A percentile compares a stretch with the other conserved stretches of the same genome.
Evolutionary conservation across 2,888 invertebrate species (phyloP).

Genomic region (Listrodromus nycthemerus): DNA sequence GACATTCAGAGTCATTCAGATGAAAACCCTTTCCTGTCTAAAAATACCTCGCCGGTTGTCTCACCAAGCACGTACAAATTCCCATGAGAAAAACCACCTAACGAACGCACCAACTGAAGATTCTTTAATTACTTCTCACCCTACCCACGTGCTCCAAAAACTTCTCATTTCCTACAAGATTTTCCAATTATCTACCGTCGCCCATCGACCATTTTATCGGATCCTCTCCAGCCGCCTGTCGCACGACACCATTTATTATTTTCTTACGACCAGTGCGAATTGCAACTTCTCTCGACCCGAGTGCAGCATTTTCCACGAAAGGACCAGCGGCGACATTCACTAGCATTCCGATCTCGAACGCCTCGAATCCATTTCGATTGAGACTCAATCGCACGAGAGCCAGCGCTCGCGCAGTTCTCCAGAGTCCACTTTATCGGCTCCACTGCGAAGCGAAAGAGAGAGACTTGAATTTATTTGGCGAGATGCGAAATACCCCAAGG

Average conservation of each 20-base stretch:
- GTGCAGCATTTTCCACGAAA: slow-evolving; percentile 27
- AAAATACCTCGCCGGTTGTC: neutral
- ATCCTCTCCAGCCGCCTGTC: neutral
- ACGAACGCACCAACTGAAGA: neutral
- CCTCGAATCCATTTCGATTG: slow-evolving; percentile 52
- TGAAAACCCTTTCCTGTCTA: neutral
- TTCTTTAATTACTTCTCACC: slow-evolving; percentile 25
- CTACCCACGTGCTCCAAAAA: slow-evolving; percentile 30
- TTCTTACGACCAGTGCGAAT: slow-evolving; percentile 24
- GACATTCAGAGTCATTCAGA: too few species aligned
- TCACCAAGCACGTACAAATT: neutral
- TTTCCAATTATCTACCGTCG: neutral
- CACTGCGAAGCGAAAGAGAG: slow-evolving; percentile 11
- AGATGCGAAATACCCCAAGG: slow-evolving; percentile 32
- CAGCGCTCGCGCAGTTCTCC: neutral
- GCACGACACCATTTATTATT: slow-evolving; percentile 5
- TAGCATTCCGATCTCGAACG: slow-evolving; percentile 7
- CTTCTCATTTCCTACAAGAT: slow-evolving; percentile 8
- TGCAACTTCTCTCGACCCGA: neutral
- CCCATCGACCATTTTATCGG: neutral
- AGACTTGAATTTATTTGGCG: slow-evolving; percentile 33
- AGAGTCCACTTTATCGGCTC: slow-evolving; percentile 54
- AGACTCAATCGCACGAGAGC: slow-evolving; percentile 50
- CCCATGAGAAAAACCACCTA: neutral
- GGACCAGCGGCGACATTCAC: slow-evolving; percentile 16